Conservation (phyloP, 2,113 vertebrate species). For the Turdus rufiventris region DNA sequence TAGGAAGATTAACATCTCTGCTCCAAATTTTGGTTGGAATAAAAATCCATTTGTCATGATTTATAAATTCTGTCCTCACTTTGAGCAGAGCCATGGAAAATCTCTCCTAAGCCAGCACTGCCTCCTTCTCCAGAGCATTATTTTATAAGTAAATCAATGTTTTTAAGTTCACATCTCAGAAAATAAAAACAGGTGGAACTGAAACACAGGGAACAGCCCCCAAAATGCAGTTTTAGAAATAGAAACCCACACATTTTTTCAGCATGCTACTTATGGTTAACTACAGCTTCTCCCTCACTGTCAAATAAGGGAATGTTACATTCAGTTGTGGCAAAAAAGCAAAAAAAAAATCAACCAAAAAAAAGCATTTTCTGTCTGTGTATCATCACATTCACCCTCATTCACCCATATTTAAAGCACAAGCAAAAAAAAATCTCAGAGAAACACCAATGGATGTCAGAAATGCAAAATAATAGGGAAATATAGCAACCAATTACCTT, state of each 20-base stretch:
- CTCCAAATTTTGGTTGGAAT: not conserved
- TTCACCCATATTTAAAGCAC: not conserved
- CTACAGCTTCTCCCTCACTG: not conserved
- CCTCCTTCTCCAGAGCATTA: not conserved
- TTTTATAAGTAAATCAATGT: not conserved
- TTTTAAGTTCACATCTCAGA: not conserved
- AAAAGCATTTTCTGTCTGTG: not conserved
- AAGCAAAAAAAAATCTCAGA: not conserved
- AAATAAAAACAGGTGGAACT: not conserved
- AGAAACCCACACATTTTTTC: not conserved
- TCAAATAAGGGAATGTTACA: not conserved
- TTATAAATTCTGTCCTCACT: not conserved
- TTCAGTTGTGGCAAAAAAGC: not conserved
- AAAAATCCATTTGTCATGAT: not conserved
- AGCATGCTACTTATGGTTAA: not conserved
- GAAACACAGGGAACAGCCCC: not conserved
- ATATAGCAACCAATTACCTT: constrained; percentile 80
- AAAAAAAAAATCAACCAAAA: not conserved
- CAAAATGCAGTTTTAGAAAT: not conserved
- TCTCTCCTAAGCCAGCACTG: not conserved
- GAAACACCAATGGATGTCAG: not conserved
- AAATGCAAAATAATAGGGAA: not conserved
- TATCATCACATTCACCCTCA: not conserved
- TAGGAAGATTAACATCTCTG: not conserved
- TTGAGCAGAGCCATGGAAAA: not conserved